Evolutionary conservation across 2,888 invertebrate genomes (phyloP).

Genomic region (Hofmannophila pseudospretella): DNA sequence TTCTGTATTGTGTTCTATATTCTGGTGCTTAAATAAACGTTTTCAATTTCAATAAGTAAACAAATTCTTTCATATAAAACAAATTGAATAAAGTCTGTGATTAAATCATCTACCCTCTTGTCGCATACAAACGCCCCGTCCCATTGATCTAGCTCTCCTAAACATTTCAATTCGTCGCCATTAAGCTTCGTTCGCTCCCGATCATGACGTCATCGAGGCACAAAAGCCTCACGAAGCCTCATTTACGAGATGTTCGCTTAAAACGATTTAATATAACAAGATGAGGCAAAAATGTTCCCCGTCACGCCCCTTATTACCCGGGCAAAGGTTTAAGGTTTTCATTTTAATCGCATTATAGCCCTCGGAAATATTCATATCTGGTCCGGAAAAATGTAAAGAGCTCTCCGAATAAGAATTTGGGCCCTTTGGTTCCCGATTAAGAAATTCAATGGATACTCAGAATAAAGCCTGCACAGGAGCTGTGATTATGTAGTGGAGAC

Average conservation of each 20-base stretch:
- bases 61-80: too few species aligned
- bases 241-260: constrained; percentile 35
- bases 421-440: constrained; percentile 12
- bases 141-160: too few species aligned
- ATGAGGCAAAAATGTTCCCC: constrained; percentile 58
- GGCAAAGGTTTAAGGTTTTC: constrained; percentile 57
- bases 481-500: constrained; percentile 7
- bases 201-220: constrained; percentile 6
- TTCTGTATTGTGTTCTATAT: too few species aligned
- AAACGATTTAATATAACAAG: constrained; percentile 58
- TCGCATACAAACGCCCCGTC: too few species aligned
- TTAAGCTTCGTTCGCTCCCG: constrained; percentile 24
- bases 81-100: too few species aligned
- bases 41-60: too few species aligned
- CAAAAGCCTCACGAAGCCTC: constrained; percentile 22
- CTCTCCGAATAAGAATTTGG: constrained; percentile 3
- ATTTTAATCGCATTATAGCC: constrained; percentile 68
- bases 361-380: constrained; percentile 51
- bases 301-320: constrained; percentile 71
- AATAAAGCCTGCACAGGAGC: constrained; percentile 5
- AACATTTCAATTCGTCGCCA: constrained; percentile 27
- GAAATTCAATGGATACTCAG: constrained; percentile 9
- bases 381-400: constrained; percentile 9
- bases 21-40: too few species aligned
- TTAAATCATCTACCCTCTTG: too few species aligned